Conservation (phyloP, 2,113 vertebrate species). For the Laticauda laticaudata region DNA sequence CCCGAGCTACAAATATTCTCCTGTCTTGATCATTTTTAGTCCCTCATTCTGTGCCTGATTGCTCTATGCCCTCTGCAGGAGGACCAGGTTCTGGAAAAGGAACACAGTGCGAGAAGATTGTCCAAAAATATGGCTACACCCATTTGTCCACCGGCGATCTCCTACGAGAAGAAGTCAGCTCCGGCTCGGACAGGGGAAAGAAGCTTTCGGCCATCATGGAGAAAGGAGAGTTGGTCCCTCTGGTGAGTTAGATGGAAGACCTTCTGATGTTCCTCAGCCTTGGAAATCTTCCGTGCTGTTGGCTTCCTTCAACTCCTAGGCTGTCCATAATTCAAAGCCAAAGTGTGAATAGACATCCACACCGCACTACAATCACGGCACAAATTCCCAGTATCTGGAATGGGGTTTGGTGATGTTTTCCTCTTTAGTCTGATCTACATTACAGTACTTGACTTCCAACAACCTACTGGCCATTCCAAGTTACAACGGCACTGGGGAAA, state of each 20-base stretch:
- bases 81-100: constrained; percentile 98
- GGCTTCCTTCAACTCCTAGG: too few relatives aligned
- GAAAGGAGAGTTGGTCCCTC: constrained; percentile 92
- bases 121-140: constrained; percentile 93
- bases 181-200: constrained; percentile 91
- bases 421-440: too few relatives aligned
- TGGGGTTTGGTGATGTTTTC: too few relatives aligned
- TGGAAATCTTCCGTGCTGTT: neutral
- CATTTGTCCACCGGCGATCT: constrained; percentile 97
- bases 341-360: too few relatives aligned
- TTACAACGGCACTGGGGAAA: too few relatives aligned
- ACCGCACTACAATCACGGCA: too few relatives aligned
- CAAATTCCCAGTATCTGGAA: too few relatives aligned
- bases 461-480: too few relatives aligned
- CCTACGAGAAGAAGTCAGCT: constrained; percentile 87
- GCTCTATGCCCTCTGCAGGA: constrained; percentile 67
- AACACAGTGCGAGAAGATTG: constrained; percentile 95
- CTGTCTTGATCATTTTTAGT: too few relatives aligned
- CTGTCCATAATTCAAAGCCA: neutral
- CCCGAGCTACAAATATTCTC: too few relatives aligned
- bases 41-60: too few relatives aligned
- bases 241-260: constrained; percentile 76
- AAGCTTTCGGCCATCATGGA: constrained; percentile 94
- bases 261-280: neutral
- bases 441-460: too few relatives aligned